Percentiles rank a stretch among this genome's conserved stretches.
Evolutionary conservation across 2,797 vertebrate species (phyloP).

Genomic region (Channa striata): DNA sequence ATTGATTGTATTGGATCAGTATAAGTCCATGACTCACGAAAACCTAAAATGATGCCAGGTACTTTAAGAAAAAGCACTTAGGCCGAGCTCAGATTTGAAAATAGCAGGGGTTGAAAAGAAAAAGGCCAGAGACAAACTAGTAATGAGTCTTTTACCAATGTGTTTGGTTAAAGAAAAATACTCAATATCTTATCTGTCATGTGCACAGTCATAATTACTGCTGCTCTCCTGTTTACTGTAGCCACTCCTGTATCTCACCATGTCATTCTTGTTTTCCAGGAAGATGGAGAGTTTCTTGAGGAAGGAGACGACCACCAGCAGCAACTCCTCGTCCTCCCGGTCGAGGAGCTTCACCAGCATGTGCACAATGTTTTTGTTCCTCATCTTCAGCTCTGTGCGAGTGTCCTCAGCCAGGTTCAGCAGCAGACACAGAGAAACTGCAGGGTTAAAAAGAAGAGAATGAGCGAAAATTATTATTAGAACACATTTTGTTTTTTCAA

Average conservation of each 20-base stretch:
- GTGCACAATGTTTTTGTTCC: constrained; percentile 95
- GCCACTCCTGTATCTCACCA: constrained; percentile 82
- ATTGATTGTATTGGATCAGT: not conserved
- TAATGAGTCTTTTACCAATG: not conserved
- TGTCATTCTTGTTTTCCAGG: constrained; percentile 97
- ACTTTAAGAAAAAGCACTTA: not conserved
- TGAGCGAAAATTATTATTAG: not conserved
- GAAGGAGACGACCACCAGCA: constrained; percentile 92
- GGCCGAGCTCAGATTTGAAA: no score
- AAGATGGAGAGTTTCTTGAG: constrained; percentile 98
- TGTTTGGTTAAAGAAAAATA: not conserved
- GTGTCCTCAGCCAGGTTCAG: constrained; percentile 95
- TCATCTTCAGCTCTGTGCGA: constrained; percentile 95
- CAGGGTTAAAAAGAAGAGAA: not conserved
- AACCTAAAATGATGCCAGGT: not conserved
- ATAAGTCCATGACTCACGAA: not conserved
- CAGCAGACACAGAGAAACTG: constrained; percentile 92
- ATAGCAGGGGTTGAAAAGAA: no score
- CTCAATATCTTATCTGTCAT: not conserved
- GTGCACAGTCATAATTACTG: not conserved
- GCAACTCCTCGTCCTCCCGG: constrained; percentile 91
- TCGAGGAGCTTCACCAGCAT: constrained; percentile 93
- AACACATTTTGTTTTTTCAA: no score
- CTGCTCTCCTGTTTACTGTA: not conserved
- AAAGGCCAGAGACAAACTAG: not conserved